A percentile compares a stretch with the other conserved stretches of the same genome.
Conservation (phyloP, 2,113 vertebrate species). For the Eretmodus cyanostictus region DNA sequence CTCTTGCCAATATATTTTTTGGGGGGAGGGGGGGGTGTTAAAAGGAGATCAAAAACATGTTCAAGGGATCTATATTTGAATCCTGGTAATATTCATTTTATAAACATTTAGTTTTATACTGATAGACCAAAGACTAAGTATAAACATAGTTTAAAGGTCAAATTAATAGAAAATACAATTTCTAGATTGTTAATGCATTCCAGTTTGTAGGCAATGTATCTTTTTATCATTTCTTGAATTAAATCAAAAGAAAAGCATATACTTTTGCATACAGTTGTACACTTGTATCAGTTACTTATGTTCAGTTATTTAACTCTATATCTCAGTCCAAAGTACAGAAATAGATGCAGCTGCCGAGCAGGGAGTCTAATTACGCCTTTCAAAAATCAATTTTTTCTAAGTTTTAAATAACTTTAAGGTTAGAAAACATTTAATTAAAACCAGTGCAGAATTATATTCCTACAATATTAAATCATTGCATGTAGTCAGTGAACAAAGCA, state of each 20-base stretch:
- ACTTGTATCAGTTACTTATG: not conserved
- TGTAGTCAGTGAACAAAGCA: not conserved
- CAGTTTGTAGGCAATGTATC: not conserved
- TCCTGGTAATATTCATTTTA: not conserved
- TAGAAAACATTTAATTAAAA: not conserved
- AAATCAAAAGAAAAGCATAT: not conserved
- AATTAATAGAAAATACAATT: not conserved
- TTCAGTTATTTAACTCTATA: not conserved
- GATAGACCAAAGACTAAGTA: not conserved
- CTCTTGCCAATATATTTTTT: not conserved
- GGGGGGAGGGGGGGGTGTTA: fast-evolving
- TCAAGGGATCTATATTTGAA: not conserved
- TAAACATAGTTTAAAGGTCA: not conserved
- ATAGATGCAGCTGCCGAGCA: not conserved
- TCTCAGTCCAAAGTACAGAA: not conserved
- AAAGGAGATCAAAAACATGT: too few species aligned
- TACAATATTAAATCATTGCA: not conserved
- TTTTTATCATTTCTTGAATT: not conserved
- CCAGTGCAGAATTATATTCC: not conserved
- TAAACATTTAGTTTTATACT: not conserved
- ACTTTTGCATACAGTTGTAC: not conserved
- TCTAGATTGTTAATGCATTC: not conserved
- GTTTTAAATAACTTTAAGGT: not conserved
- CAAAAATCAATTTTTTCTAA: not conserved
- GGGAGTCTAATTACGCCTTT: not conserved